A percentile compares a stretch with the other conserved stretches of the same genome.
Evolutionary conservation across 2,888 invertebrate genomes (phyloP).

Genomic region (Xestia xanthographa): DNA sequence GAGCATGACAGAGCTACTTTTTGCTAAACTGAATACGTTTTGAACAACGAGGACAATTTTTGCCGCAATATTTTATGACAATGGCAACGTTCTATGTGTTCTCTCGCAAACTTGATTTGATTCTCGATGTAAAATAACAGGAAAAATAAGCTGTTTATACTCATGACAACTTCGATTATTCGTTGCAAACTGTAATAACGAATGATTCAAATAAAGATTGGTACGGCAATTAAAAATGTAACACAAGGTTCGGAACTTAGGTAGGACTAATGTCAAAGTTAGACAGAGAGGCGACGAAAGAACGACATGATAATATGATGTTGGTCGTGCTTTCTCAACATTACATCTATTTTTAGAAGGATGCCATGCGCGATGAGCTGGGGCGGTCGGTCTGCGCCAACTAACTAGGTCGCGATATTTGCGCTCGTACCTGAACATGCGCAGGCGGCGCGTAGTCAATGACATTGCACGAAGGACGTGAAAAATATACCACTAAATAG

Average conservation of each 20-base stretch:
- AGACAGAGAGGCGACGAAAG: constrained; percentile 52
- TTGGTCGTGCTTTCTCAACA: constrained; percentile 81
- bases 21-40: background rate
- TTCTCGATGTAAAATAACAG: constrained; percentile 25
- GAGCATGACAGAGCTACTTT: background rate
- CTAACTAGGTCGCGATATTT: constrained; percentile 87
- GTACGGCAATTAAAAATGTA: background rate
- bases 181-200: background rate
- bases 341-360: constrained; percentile 83
- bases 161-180: constrained; percentile 15
- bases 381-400: constrained; percentile 73
- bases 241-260: constrained; percentile 5
- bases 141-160: constrained; percentile 8
- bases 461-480: constrained; percentile 74
- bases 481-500: constrained; percentile 65
- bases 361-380: constrained; percentile 78
- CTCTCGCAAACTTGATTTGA: constrained; percentile 3
- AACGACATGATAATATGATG: constrained; percentile 59
- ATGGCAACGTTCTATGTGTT: background rate
- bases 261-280: constrained; percentile 17
- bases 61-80: constrained; percentile 2
- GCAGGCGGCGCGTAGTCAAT: constrained; percentile 73
- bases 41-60: constrained; percentile 12
- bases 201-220: constrained; percentile 2
- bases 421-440: constrained; percentile 75